Percentiles rank a stretch among this genome's conserved stretches.
phyloP scores from a whole-genome alignment of 2,113 vertebrate species.

The Speoplatyrhinus poulsoni region DNA sequence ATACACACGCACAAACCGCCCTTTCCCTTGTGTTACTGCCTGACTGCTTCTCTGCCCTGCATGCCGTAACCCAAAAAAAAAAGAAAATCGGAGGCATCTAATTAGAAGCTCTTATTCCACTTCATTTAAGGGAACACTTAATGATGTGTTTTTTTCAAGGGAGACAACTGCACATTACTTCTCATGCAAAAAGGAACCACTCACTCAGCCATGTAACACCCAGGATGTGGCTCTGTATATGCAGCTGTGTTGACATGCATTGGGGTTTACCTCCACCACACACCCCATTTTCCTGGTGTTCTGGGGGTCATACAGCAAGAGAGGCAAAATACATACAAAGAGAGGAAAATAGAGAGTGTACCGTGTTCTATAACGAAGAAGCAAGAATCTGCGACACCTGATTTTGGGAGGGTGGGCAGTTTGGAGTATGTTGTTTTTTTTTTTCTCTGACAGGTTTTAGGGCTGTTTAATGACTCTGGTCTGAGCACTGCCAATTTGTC shows the following conservation, averaged over 20 bases:
- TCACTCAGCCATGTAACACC: slow-evolving; percentile 51
- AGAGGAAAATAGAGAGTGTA: slow-evolving; percentile 11
- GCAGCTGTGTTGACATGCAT: slow-evolving; percentile 68
- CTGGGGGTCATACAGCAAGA: slow-evolving; percentile 19
- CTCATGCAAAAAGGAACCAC: slow-evolving; percentile 68
- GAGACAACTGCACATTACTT: slow-evolving; percentile 75
- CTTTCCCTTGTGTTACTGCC: slow-evolving; percentile 62
- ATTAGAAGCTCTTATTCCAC: slow-evolving; percentile 81
- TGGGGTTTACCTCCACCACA: slow-evolving; percentile 24
- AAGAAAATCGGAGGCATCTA: slow-evolving; percentile 54
- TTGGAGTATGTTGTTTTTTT: slow-evolving; percentile 65
- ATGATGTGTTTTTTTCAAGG: slow-evolving; percentile 71
- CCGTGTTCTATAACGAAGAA: slow-evolving; percentile 42
- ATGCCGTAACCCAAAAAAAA: slow-evolving; percentile 47
- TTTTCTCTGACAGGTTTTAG: slow-evolving; percentile 78
- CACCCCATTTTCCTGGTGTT: slow-evolving; percentile 34
- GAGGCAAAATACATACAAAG: slow-evolving; percentile 13
- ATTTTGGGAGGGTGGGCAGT: slow-evolving; percentile 56
- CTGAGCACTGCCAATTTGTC: slow-evolving; percentile 77
- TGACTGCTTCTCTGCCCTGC: slow-evolving; percentile 70
- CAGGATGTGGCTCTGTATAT: slow-evolving; percentile 53
- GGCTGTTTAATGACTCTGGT: slow-evolving; percentile 77
- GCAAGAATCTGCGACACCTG: slow-evolving; percentile 54
- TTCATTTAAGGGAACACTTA: slow-evolving; percentile 80
- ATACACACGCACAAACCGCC: slow-evolving; percentile 6